Evolutionary conservation across 1,140 invertebrate genomes (phyloP), one percentile per base, ranked within the genome.

Genomic region (Drosophila tropicalis): DNA sequence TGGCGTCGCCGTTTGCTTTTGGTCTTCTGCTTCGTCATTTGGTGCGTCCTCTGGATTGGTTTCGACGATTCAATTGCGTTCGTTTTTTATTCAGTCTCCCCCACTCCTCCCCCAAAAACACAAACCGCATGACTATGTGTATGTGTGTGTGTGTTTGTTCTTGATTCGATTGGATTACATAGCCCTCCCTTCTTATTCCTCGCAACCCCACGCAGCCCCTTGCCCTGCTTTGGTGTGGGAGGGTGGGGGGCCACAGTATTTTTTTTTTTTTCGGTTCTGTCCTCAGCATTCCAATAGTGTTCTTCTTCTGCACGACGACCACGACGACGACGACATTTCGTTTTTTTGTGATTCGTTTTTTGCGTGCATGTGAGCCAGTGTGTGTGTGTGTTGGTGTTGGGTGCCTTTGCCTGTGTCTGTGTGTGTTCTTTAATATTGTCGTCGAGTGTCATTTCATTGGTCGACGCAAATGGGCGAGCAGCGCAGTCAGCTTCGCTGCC

Each of bases 371-470:
- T 67, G 60, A 36, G 51, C 0, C 0, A 4, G 22, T 25, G 22
- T 25, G 22, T 25, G 22, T 25, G 22, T 70, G 44, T 55, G 7
- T 56, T 19, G 41, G 39, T 63, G 47, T 70, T 44, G 41, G 22
- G 62, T 51, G 29, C 44, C 4, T 36, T 56, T 51, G 29, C 44
- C 17, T 51, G 17, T 19, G 17, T 10, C 44, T 47, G 44, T 74
- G 76, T 63, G 70, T 68, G 74, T 79, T 72, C 81, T 81, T 86
- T 72, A 86, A 91, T 91, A 90, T 90, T 91, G 90, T 91, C 90
- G 90, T 91, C 76, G 87, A 90, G 90, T 91, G 90, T 91, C 90
- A 91, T 91, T 91, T 91, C 90, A 91, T 91, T 91, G 90, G 90
- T 86, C 90, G 89, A 83, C 66, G 70, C 70, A 68, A 90, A 79